Evolutionary conservation across 2,797 vertebrate species (phyloP).

Genomic region (Clamator glandarius): DNA sequence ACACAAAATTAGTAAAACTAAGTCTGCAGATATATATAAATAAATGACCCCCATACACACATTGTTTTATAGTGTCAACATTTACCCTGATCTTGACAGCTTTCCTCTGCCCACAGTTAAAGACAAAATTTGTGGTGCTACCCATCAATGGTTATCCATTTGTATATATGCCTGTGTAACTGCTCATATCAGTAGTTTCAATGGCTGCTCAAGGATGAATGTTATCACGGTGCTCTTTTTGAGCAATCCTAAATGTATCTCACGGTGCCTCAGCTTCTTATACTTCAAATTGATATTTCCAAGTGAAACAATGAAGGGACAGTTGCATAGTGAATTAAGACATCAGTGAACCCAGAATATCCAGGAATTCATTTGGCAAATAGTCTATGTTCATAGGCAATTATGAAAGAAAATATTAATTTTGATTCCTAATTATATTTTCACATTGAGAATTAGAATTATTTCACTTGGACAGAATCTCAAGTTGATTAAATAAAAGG

Average conservation of each 20-base stretch:
- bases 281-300: background rate
- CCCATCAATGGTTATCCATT: background rate
- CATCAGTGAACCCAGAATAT: background rate
- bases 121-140: background rate
- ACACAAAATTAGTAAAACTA: background rate
- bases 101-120: background rate
- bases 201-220: background rate
- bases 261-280: background rate
- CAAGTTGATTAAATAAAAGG: constrained; percentile 3
- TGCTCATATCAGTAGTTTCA: background rate
- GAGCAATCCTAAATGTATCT: background rate
- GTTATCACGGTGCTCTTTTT: background rate
- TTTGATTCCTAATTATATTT: constrained; percentile 12
- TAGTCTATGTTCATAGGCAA: background rate
- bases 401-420: background rate
- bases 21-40: background rate
- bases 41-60: rapidly evolving
- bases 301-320: background rate
- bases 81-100: background rate
- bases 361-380: background rate
- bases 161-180: background rate
- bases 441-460: background rate
- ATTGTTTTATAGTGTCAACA: background rate
- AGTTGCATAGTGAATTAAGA: background rate
- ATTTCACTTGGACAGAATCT: background rate